These are phyloP conservation scores for Phylloscopus collybita DNA, from an alignment of 2,797 vertebrate genomes.

Conservation along the genomic window DNA sequence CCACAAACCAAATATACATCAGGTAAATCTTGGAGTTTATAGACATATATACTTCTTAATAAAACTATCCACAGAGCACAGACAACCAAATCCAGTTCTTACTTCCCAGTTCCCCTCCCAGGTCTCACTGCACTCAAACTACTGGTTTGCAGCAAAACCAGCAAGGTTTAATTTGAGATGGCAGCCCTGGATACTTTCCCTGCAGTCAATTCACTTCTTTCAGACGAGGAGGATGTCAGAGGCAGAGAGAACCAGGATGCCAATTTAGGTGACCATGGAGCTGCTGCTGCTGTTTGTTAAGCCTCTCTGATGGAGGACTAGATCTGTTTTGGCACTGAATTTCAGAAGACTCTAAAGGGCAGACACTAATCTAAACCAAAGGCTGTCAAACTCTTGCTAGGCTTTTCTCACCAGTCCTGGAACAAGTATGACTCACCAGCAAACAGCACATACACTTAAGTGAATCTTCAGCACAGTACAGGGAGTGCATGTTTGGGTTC, in stretches of 20 bases:
- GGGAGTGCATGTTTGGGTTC: background rate
- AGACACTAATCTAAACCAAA: background rate
- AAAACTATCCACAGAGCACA: background rate
- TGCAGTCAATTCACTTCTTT: background rate
- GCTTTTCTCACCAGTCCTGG: background rate
- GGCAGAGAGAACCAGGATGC: background rate
- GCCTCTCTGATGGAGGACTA: background rate
- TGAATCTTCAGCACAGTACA: background rate
- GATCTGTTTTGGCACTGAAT: conserved; percentile 3
- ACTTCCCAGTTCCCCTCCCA: background rate
- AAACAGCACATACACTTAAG: background rate
- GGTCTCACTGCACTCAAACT: background rate
- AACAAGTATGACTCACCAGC: conserved; percentile 25
- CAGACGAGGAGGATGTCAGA: background rate
- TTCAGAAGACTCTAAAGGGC: conserved; percentile 10
- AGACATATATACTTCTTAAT: background rate
- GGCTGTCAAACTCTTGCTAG: background rate
- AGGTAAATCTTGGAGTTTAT: background rate
- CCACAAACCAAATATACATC: background rate
- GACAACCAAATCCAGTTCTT: background rate
- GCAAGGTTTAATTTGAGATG: background rate
- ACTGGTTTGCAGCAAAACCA: background rate
- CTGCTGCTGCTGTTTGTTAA: background rate
- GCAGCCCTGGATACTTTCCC: background rate
- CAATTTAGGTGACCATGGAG: background rate